Evolutionary conservation across 2,888 invertebrate genomes (phyloP).

Genomic region (Ormia ochracea): DNA sequence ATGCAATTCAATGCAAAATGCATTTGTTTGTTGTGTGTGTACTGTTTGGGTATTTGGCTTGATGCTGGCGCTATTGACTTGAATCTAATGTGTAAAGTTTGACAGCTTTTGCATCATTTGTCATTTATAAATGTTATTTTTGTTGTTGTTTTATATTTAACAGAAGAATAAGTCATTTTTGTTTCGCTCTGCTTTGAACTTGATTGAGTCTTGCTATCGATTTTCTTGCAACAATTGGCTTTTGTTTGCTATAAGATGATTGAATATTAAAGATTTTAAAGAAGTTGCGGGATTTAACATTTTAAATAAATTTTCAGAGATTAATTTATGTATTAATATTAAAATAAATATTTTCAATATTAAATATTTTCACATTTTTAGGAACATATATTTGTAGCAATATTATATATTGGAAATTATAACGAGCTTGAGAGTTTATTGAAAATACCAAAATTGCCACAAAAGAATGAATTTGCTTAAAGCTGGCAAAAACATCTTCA

Average conservation of each 20-base stretch:
- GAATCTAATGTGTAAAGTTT: conserved; percentile 50
- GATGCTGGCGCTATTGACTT: conserved; percentile 16
- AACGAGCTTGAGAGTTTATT: too few relatives aligned
- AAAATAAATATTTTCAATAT: too few relatives aligned
- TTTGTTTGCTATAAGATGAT: conserved; percentile 15
- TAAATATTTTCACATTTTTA: too few relatives aligned
- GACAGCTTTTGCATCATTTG: conserved; percentile 58
- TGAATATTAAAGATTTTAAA: background rate
- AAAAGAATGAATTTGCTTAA: too few relatives aligned
- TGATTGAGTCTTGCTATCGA: conserved; percentile 36
- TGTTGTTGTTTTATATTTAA: conserved; percentile 26
- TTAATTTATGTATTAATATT: too few relatives aligned
- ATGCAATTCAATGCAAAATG: conserved; percentile 13
- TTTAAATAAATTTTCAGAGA: too few relatives aligned
- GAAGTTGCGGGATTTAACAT: too few relatives aligned
- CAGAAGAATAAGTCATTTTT: conserved; percentile 18
- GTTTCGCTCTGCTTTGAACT: conserved; percentile 8
- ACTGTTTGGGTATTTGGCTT: background rate
- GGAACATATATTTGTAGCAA: too few relatives aligned
- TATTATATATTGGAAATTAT: too few relatives aligned
- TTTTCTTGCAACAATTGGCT: background rate
- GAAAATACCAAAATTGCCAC: too few relatives aligned
- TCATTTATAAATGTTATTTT: conserved; percentile 41
- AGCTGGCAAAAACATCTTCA: too few relatives aligned
- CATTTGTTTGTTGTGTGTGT: too few relatives aligned